These are phyloP conservation scores for Heliconius ismenius DNA, from an alignment of 2,888 invertebrate species.

Conservation along the genomic window DNA sequence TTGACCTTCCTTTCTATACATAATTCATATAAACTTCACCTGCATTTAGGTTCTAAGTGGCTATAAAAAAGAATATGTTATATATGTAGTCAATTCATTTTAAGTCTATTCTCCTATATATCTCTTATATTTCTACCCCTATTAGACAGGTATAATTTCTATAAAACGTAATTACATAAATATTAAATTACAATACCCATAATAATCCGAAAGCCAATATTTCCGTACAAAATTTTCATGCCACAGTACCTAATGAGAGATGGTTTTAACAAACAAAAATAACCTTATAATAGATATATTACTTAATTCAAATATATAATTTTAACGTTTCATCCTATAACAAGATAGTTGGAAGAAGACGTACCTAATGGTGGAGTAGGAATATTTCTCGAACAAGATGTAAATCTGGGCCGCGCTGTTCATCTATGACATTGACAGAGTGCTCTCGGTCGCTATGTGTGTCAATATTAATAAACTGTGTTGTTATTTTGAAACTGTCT, in stretches of 20 bases:
- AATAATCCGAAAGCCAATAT: background rate
- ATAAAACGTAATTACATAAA: too few species aligned
- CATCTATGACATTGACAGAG: slow-evolving; percentile 44
- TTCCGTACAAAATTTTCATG: background rate
- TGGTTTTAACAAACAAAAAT: background rate
- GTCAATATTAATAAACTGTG: slow-evolving; percentile 44
- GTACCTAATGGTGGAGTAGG: slow-evolving; percentile 41
- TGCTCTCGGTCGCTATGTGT: slow-evolving; percentile 41
- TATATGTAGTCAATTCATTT: too few species aligned
- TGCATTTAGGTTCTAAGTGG: too few species aligned
- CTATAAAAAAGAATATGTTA: too few species aligned
- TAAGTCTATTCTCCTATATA: too few species aligned
- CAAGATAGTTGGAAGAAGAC: slow-evolving; percentile 32
- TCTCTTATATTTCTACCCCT: too few species aligned
- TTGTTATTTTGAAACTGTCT: slow-evolving; percentile 39
- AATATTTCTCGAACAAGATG: slow-evolving; percentile 44
- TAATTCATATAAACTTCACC: too few species aligned
- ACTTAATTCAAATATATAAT: background rate
- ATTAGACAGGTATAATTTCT: too few species aligned
- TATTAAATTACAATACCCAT: background rate
- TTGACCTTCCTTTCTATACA: too few species aligned
- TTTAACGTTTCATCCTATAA: slow-evolving; percentile 25
- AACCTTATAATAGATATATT: background rate
- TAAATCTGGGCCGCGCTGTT: slow-evolving; percentile 41
- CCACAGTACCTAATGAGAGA: background rate